Base-by-base conservation (phyloP, 2,888 invertebrate species). In the Lasius platythorax region DNA sequence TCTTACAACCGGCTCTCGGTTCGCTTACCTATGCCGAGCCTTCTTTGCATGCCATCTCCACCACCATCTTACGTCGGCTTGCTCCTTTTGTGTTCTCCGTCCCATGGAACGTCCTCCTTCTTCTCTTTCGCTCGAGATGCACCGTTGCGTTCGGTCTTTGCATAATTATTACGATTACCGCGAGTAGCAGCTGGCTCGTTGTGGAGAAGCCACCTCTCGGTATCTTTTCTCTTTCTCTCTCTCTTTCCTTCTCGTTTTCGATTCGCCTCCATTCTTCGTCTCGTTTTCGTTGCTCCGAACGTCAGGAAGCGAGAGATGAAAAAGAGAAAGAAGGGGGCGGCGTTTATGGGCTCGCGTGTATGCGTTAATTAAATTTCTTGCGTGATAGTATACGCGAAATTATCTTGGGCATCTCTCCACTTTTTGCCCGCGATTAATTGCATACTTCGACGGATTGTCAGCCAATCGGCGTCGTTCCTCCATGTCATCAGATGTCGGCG, bases 11-110 rank as follows among this genome's bases (percentile, higher is more conserved):
- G 94, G 94, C 95, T 95, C 92, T 95, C 92, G 93, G 92, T 94
- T 93, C 93, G 91, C 93, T 94, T 93, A 93, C 93, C 93, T 92
- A 93, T 93, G 93, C 93, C 67, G 93, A 94, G 94, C 93, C 94
- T 94, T 93, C 93, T 95, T 95, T 95, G 95, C 95, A 95, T 95
- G 93, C 95, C 95, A 95, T 95, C 94, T 95, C 91, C 93, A 94
- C 93, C 94, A 94, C 94, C 94, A 94, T 94, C 95, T 95, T 91
- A 89, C 83, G 87, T 93, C 90, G 85, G 82, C 87, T 91, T 93
- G 91, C 89, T 93, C 89, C 90, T 94, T 94, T 94, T 94, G 90
- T 89, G 8, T 12, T 87, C 89, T 89, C 83, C 91, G 90, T 93
- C 92, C 92, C 91, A 87, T 86, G 90, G 87, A 89, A 82, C 87